Base-by-base conservation (phyloP, 2,113 vertebrate genomes). In the Pampusana beccarii region DNA sequence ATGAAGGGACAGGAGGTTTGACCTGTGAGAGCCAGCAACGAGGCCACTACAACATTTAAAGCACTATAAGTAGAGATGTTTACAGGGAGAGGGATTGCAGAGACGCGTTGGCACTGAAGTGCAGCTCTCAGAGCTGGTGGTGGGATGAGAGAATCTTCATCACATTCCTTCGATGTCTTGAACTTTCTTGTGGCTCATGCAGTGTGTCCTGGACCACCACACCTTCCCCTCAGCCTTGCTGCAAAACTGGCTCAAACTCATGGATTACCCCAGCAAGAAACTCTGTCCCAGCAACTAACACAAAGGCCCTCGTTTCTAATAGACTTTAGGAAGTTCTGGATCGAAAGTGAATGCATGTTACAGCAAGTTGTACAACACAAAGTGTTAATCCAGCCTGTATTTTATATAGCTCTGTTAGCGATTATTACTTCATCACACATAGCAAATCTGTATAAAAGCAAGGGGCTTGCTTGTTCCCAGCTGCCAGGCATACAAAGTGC, bases 91-190 rank as follows among this genome's bases (percentile, higher is more conserved):
- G 74, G 62, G 56, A 50, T 65, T 71, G 56, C n/a, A 38, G 69
- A 64, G 73, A 9, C 0, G 11, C 7, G 0, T 34, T 44, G 0
- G 4, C 17, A 5, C n/a, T 33, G n/a, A 40, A 75, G 38, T 9
- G 26, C 62, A 25, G 31, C 38, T 77, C 44, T 71, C 6, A 0
- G 65, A 46, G 38, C 31, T 48, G 75, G 44, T 60, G 58, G n/a
- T 78, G 58, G 65, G 57, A 48, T 9, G 31, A 66, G n/a, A 50
- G 26, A 16, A n/a, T 15, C 17, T 71, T 50, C 38, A 46, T 24
- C 36, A 28, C 11, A 6, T 66, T 82, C 29, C 16, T 90, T 21
- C 34, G 33, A 5, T 58, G 61, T 16, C 69, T 34, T 53, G 36
- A 86, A 75, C 13, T 33, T 58, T 38, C 13, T 21, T 16, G 20